These are phyloP conservation scores for Squalus acanthias DNA, from an alignment of 2,797 vertebrate species.

Conservation along the genomic window DNA sequence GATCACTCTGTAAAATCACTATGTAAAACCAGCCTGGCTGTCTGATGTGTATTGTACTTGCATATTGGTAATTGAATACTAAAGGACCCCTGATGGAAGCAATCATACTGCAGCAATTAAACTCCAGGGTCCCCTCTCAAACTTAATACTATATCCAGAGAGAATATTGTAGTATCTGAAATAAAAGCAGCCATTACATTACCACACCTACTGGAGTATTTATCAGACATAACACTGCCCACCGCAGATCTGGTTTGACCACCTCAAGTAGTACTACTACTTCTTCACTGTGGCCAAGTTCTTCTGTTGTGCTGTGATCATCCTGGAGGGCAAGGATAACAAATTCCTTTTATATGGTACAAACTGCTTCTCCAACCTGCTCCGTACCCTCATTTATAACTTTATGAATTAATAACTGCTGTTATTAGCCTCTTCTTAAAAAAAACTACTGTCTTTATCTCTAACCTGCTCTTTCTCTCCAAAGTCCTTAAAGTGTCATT, in stretches of 20 bases:
- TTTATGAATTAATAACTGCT: background rate
- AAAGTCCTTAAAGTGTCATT: too few species aligned
- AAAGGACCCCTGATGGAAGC: background rate
- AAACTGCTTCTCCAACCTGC: background rate
- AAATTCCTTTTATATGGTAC: background rate
- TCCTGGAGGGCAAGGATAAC: background rate
- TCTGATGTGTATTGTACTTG: background rate
- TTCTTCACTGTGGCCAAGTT: background rate
- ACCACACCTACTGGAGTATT: background rate
- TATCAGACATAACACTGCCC: background rate
- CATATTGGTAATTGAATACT: background rate
- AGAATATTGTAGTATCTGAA: background rate
- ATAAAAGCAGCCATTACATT: background rate
- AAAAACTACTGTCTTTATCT: background rate
- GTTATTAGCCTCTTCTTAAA: background rate
- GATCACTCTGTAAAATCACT: too few species aligned
- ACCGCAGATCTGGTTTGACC: background rate
- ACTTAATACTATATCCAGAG: background rate
- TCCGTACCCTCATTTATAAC: background rate
- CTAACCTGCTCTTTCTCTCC: background rate
- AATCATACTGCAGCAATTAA: background rate
- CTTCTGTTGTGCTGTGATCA: background rate
- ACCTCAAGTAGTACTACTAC: too few species aligned
- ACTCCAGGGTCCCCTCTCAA: background rate
- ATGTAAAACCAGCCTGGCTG: background rate